Base-by-base conservation (phyloP, 2,888 invertebrate species). In the Pasiphila rectangulata region DNA sequence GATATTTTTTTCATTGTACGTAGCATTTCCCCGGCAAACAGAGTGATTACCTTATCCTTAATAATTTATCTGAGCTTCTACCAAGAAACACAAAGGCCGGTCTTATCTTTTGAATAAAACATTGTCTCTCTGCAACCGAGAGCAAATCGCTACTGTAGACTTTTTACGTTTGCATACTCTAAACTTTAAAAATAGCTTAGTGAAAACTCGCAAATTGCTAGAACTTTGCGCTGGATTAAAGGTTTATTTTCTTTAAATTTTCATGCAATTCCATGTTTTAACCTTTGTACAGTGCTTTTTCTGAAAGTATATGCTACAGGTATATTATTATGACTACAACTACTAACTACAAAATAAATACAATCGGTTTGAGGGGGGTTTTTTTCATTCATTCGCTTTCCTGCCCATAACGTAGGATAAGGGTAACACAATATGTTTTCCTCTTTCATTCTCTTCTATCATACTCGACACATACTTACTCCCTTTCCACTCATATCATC, bases 41-140 rank as follows among this genome's bases (percentile, higher is more conserved):
- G 75, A 81, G 74, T 79, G 78, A 83, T 83, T 79, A 80, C 77
- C 71, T 75, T 72, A 70, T 72, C 65, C 66, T 81, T 75, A 81
- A 79, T 82, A 80, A 81, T 83, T 79, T 79, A 83, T 82, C 77
- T 73, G 69, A 69, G 72, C 73, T 76, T 68, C 75, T 78, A 75
- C 71, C 70, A 69, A 78, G 76, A 69, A 77, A 76, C 75, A 76
- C 81, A 78, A 77, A 83, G 79, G 76, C 76, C 76, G 76, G 79
- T 72, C 70, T 75, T 77, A 75, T 72, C 72, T 75, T 56, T 63
- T 84, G 81, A 82, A 84, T 84, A 82, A 83, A 79, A 83, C 80
- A 83, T 83, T 61, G 58, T 69, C 65, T 69, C 66, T 72, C 71
- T 72, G 67, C 67, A 70, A 55, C 68, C 64, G 67, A 62, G 66